phyloP scores from a whole-genome alignment of 2,888 invertebrate species.

The Drosophila demipolita region DNA sequence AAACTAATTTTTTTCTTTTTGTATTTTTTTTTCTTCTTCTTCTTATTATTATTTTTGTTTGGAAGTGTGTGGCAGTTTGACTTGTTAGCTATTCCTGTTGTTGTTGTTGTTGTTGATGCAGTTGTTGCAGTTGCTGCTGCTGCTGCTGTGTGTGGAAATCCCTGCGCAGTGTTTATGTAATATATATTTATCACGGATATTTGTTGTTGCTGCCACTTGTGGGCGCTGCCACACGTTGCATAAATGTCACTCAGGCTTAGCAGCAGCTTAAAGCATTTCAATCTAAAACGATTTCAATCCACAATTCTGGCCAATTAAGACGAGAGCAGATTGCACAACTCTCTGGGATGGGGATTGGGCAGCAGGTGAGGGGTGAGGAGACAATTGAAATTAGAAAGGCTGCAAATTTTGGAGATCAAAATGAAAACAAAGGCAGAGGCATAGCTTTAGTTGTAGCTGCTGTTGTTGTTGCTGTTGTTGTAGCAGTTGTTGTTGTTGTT shows the following conservation, averaged over 20 bases:
- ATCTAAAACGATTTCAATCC: conserved; percentile 10
- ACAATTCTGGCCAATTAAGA: conserved; percentile 29
- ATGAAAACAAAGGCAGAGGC: conserved; percentile 49
- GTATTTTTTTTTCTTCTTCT: conserved; percentile 18
- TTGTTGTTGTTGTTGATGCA: conserved; percentile 16
- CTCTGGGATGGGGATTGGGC: background rate
- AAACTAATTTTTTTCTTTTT: conserved; percentile 69
- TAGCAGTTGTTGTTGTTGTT: conserved; percentile 38
- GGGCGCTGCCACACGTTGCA: conserved; percentile 62
- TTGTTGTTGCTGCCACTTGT: conserved; percentile 42
- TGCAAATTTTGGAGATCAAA: conserved; percentile 57
- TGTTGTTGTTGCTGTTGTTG: conserved; percentile 25
- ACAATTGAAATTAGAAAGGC: conserved; percentile 81
- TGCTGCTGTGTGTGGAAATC: conserved; percentile 69
- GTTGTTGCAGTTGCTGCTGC: conserved; percentile 24
- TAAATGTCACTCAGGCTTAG: conserved; percentile 42
- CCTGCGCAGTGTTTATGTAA: conserved; percentile 73
- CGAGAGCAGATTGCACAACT: conserved; percentile 50
- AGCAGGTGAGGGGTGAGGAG: conserved; percentile 7
- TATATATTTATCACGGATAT: conserved; percentile 56
- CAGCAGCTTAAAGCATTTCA: conserved; percentile 6
- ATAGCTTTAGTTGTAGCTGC: conserved; percentile 17
- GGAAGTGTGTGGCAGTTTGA: conserved; percentile 46
- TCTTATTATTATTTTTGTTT: conserved; percentile 33
- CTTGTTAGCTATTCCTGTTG: conserved; percentile 41